Evolutionary conservation across 2,888 invertebrate species (phyloP).

Genomic region (Dryocosmus kuriphilus): DNA sequence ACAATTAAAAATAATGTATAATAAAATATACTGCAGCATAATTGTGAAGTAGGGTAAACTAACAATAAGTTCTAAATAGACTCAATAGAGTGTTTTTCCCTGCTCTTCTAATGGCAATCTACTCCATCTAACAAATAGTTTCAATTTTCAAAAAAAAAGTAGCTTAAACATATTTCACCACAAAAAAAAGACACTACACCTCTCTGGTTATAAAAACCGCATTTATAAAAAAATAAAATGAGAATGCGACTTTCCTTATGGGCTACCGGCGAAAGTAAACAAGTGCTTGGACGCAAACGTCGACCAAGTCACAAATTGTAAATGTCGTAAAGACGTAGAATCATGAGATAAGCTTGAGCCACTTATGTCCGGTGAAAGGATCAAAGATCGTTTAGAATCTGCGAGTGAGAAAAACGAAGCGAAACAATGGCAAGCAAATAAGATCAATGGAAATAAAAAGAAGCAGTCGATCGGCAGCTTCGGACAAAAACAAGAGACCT

Average conservation of each 20-base stretch:
- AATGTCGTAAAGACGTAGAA: background rate
- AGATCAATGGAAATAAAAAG: slow-evolving; percentile 2
- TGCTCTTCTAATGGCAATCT: background rate
- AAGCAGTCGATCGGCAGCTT: background rate
- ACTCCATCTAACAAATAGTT: background rate
- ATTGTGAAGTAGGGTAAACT: background rate
- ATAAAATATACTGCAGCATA: too few species aligned
- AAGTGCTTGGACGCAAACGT: slow-evolving; percentile 23
- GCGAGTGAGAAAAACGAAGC: background rate
- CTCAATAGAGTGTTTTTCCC: background rate
- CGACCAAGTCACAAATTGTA: background rate
- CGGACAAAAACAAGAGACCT: slow-evolving; percentile 38
- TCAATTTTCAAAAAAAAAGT: background rate
- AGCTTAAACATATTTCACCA: too few species aligned
- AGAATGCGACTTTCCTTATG: background rate
- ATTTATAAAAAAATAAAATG: background rate
- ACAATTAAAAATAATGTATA: too few species aligned
- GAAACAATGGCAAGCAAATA: slow-evolving; percentile 18
- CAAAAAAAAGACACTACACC: too few species aligned
- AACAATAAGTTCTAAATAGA: too few species aligned
- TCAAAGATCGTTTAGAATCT: background rate
- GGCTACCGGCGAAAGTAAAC: slow-evolving; percentile 26
- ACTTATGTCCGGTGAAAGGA: slow-evolving; percentile 12
- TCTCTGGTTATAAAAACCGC: too few species aligned
- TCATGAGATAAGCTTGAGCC: background rate